Base-by-base conservation (phyloP, 2,797 vertebrate genomes). In the Clamator glandarius region DNA sequence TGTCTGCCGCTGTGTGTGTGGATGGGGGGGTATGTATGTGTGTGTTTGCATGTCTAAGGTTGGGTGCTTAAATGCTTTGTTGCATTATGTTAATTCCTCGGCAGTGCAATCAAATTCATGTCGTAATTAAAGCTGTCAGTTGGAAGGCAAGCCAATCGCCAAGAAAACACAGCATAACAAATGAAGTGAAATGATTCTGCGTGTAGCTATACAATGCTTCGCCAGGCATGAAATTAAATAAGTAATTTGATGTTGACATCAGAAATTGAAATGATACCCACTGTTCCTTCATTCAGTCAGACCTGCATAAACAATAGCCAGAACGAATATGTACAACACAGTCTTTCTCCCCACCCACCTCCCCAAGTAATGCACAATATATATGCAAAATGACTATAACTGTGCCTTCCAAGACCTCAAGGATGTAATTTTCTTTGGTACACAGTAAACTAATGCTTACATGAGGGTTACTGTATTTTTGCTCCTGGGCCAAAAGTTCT, bases 211-310 rank as follows among this genome's bases (percentile, higher is more conserved):
- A 98, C 97, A 98, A 98, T 98, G 99, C 99, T 99, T 98, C 98
- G 96, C 98, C 98, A 98, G 99, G 99, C 99, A 98, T 99, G 98
- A 99, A 99, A 99, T 99, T 98, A 99, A 99, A 99, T 99, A 99
- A 99, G 99, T 98, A 98, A 99, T 99, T 98, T 99, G 98, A 99
- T 99, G 99, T 99, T 99, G 98, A 99, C 98, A 98, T 98, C 98
- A 99, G 98, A 98, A 99, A 99, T 99, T 98, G 98, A 99, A 99
- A 99, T 98, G 98, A 99, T 99, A 98, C 98, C 98, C 97, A 98
- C 98, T 98, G 98, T 98, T 98, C 98, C 97, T 98, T 98, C 98
- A 97, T 98, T 98, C 98, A 98, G 97, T 97, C 97, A 97, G 97
- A 98, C 98, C 97, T 97, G 97, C 97, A 97, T 98, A 98, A 98